Evolutionary conservation across 2,888 invertebrate species (phyloP), one percentile per base, ranked within the genome.

Genomic region (Cremastinae sp.): DNA sequence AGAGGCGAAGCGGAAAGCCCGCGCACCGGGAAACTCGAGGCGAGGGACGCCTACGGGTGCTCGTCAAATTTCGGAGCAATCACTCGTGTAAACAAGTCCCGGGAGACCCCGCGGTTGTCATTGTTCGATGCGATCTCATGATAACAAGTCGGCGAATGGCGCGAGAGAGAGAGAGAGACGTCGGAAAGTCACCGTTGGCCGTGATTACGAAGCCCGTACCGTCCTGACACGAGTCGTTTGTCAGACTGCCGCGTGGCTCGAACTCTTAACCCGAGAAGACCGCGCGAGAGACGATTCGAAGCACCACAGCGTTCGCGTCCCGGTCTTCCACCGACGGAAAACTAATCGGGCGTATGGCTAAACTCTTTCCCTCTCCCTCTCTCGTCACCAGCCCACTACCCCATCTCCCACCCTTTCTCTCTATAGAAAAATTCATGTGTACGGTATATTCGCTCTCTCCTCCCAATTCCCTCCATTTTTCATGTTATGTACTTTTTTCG

Each of bases 211-310:
- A 28, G 28, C 18, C 12, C 10, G 58, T 28, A 28, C 61, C 45
- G 58, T 74, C 20, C 74, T 16, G 62, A 43, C 41, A 22, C 68
- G 62, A 74, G 69, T 41, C 51, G 49, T 58, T 64, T 8, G 34
- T 74, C 9, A 12, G 47, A 61, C 59, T 68, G 64, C 56, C 74
- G 74, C 74, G 74, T 74, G 74, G 69, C 43, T 69, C 69, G 70
- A 53, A 43, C 41, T 34, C 68, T 43, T 64, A 58, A 51, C 47
- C 68, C 53, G 22, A 49, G 59, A 51, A 22, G 22, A 59, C 41
- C 51, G n/a, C n/a, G n/a, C n/a, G 41, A 22, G 58, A 14, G 41
- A 59, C 53, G 16, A 18, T 16, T 14, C 9, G 20, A 28, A 28
- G 28, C 28, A 28, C 28, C n/a, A 36, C 12, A 43, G 64, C 59